Conservation (phyloP, 2,113 vertebrate species). For the Dunckerocampus dactyliophorus region DNA sequence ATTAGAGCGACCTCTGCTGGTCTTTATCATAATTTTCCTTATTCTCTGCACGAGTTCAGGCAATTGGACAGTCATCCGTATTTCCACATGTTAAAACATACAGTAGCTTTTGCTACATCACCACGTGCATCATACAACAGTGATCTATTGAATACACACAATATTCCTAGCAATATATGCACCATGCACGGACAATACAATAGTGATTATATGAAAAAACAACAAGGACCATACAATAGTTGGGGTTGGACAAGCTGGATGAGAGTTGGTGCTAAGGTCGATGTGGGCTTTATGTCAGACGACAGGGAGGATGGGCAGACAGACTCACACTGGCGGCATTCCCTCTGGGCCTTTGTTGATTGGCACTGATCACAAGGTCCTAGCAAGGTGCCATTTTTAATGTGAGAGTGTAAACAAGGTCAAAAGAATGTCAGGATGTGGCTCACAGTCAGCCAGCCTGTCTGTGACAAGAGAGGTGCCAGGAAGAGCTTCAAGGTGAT, state of each 20-base stretch:
- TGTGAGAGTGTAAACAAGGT: constrained; percentile 66
- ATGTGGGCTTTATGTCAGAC: constrained; percentile 30
- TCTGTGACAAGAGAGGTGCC: constrained; percentile 35
- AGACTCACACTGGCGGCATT: constrained; percentile 30
- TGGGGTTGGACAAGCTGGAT: constrained; percentile 9
- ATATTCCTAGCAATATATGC: too few relatives aligned
- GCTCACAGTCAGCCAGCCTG: constrained; percentile 38
- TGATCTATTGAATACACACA: too few relatives aligned
- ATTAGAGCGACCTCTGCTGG: constrained; percentile 57
- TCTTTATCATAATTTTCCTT: background rate
- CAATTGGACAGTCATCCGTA: too few relatives aligned
- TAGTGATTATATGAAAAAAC: background rate
- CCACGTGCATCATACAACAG: too few relatives aligned
- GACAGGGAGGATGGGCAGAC: constrained; percentile 42
- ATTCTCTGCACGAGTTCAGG: too few relatives aligned
- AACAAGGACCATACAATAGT: background rate
- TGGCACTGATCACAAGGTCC: constrained; percentile 61
- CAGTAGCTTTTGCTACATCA: too few relatives aligned
- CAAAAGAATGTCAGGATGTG: constrained; percentile 54
- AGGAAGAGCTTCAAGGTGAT: constrained; percentile 17
- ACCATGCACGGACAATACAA: background rate
- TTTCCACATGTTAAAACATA: too few relatives aligned
- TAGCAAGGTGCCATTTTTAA: constrained; percentile 54
- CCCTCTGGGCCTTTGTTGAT: constrained; percentile 44
- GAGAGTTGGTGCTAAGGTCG: constrained; percentile 26